phyloP scores from a whole-genome alignment of 2,113 vertebrate species.

The Cromileptes altivelis region DNA sequence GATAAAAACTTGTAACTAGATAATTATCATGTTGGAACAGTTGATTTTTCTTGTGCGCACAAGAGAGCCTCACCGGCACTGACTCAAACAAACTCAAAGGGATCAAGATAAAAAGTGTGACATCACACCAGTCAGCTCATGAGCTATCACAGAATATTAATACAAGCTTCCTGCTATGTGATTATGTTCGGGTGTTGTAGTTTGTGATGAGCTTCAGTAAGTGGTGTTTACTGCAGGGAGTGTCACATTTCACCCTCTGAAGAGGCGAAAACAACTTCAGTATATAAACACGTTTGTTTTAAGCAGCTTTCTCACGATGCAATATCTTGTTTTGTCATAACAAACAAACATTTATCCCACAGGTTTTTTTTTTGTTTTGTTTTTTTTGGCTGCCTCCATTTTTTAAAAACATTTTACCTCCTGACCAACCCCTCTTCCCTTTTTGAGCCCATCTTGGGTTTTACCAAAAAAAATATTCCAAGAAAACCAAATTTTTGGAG shows the following conservation, averaged over 20 bases:
- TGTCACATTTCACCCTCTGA: not conserved
- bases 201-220: not conserved
- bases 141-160: not conserved
- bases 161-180: too few species aligned
- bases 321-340: constrained; percentile 49
- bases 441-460: constrained; percentile 17
- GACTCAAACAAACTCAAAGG: not conserved
- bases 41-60: too few species aligned
- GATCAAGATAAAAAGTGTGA: not conserved
- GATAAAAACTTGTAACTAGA: too few species aligned
- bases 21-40: too few species aligned
- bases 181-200: too few species aligned
- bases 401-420: constrained; percentile 7
- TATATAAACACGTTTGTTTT: not conserved
- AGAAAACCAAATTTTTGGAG: constrained; percentile 21
- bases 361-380: constrained; percentile 22
- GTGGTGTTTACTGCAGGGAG: constrained; percentile 1
- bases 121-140: too few species aligned
- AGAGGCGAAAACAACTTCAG: not conserved
- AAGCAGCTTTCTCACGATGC: not conserved
- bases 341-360: constrained; percentile 48
- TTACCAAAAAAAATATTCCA: not conserved
- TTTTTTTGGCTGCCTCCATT: not conserved
- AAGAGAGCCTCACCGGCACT: too few species aligned
- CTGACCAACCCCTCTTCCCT: not conserved